Evolutionary conservation across 2,888 invertebrate species (phyloP).

Genomic region (Chloroclysta siterata): DNA sequence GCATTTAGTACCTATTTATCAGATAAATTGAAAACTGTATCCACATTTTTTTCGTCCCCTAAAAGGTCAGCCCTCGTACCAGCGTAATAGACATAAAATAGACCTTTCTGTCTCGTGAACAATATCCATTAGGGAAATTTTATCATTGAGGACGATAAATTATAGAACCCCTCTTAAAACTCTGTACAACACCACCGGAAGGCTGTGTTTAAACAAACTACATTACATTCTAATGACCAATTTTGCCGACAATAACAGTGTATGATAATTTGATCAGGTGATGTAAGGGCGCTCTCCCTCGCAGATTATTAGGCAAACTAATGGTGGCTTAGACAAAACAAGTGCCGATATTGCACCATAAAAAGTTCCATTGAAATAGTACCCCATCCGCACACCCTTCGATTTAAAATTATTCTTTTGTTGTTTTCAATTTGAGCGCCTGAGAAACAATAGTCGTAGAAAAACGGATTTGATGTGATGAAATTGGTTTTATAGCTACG

Average conservation of each 20-base stretch:
- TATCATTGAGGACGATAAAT: conserved; percentile 77
- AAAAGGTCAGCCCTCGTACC: conserved; percentile 37
- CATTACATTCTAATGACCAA: conserved; percentile 75
- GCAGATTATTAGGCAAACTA: conserved; percentile 70
- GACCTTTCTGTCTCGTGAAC: conserved; percentile 67
- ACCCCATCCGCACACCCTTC: conserved; percentile 65
- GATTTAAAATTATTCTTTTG: conserved; percentile 68
- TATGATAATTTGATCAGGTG: conserved; percentile 76
- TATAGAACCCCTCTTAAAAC: conserved; percentile 63
- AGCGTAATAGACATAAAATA: conserved; percentile 59
- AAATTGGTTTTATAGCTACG: conserved; percentile 18
- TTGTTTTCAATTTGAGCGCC: conserved; percentile 55
- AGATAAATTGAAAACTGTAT: conserved; percentile 33
- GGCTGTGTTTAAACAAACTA: conserved; percentile 79
- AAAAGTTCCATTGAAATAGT: conserved; percentile 70
- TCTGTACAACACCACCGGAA: conserved; percentile 58
- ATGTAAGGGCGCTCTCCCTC: conserved; percentile 55
- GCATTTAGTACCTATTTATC: conserved; percentile 27
- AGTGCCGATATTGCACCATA: conserved; percentile 67
- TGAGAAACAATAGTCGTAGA: conserved; percentile 53
- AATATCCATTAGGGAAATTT: conserved; percentile 76
- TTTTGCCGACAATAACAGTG: conserved; percentile 67
- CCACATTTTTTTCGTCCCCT: conserved; percentile 38
- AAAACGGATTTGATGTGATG: conserved; percentile 19
- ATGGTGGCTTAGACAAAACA: conserved; percentile 74